These are phyloP conservation scores for Panthera leo DNA, from an alignment of 2,113 vertebrate genomes.

Conservation along the genomic window DNA sequence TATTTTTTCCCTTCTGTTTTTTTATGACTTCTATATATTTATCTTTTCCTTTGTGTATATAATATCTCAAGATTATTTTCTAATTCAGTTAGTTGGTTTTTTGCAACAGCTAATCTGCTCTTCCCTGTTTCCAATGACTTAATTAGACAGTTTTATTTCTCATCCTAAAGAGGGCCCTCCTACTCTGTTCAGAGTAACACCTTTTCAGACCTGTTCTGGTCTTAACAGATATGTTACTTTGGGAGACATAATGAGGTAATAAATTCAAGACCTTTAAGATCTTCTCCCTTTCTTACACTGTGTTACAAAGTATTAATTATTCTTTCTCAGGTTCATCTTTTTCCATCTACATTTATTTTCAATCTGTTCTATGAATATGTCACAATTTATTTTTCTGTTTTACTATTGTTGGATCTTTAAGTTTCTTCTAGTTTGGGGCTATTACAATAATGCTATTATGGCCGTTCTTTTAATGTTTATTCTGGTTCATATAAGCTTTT, in stretches of 20 bases:
- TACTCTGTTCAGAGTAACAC: not conserved
- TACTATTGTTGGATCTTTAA: not conserved
- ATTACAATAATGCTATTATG: not conserved
- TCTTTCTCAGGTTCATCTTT: not conserved
- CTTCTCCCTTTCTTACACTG: not conserved
- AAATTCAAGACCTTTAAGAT: not conserved
- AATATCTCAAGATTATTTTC: not conserved
- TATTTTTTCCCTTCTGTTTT: not conserved
- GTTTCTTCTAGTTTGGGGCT: not conserved
- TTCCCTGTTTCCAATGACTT: not conserved
- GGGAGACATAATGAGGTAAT: not conserved
- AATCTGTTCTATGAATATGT: not conserved
- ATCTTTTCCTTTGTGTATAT: not conserved
- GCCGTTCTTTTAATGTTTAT: not conserved
- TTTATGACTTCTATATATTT: not conserved
- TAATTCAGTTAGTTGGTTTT: not conserved
- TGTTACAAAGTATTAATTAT: conserved; percentile 1
- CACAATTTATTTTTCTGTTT: conserved; percentile 3
- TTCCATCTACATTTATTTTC: not conserved
- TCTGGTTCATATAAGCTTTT: not conserved
- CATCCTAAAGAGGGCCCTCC: not conserved
- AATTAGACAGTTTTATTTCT: not conserved
- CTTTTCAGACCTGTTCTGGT: not conserved
- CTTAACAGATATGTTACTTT: not conserved
- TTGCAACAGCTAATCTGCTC: not conserved